Evolutionary conservation across 1,140 invertebrate genomes (phyloP), one percentile per base, ranked within the genome.

Genomic region (Aricia agestis): DNA sequence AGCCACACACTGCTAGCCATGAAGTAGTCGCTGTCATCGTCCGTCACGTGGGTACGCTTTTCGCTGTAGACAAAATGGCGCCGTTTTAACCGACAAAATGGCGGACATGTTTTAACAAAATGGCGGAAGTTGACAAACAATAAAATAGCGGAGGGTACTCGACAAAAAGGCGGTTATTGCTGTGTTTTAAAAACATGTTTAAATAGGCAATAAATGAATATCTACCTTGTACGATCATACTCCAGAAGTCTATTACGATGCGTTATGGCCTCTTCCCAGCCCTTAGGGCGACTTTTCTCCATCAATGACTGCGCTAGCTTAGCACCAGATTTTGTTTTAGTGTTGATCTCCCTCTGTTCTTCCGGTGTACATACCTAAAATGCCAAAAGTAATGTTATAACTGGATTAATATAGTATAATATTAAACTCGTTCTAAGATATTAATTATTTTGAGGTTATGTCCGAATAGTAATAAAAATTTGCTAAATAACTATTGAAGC

Each of bases 1-100:
- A 98, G 86, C 98, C 98, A 99, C 19, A 95, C 95, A 73, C 95
- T 95, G 84, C 95, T 95, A 6, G 95, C 91, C 74, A 95, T 94
- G 91, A 97, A 99, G 89, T 99, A 99, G 89, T 99, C 98, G 74
- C 95, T 95, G 84, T 99, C 97, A 88, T 99, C 98, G 87, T 99
- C 98, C 73, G 98, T 98, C 2, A 99, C 97, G 81, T 94, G 95
- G 0, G 98, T 99, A 74, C 97, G 93, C 71, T 94, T 94, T 76
- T 96, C 95, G 91, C 97, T 97, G 79, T 4, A 42, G 7, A 71
- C 18, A 69, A 19, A 66, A 82, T 42, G 25, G 32, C 66, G 25
- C 17, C 36, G 41, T 10, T 17, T 9, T 18, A 58, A 59, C 31
- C n/a, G 52, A 17, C 57, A 32, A 59, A 25, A 17, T 32, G 32